A percentile compares a stretch with the other conserved stretches of the same genome.
Conservation (phyloP, 2,888 invertebrate genomes). For the Azorinus chamasolen region DNA sequence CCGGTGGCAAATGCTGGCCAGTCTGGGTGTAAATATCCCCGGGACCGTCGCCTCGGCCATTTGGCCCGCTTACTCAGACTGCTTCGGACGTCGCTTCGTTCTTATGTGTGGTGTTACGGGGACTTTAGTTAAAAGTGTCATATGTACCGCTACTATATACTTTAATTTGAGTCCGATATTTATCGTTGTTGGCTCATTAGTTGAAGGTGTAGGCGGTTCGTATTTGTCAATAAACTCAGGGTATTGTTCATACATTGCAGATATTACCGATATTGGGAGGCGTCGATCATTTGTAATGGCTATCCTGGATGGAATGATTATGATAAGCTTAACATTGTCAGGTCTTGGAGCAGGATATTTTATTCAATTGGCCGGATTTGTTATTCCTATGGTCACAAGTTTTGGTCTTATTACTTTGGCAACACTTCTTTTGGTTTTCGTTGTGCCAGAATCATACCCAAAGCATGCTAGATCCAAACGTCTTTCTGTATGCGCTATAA, state of each 20-base stretch:
- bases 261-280: conserved; percentile 43
- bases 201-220: conserved; percentile 60
- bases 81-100: conserved; percentile 61
- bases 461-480: conserved; percentile 8
- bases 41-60: conserved; percentile 20
- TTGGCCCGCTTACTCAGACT: conserved; percentile 57
- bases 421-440: neutral
- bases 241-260: conserved; percentile 51
- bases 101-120: conserved; percentile 48
- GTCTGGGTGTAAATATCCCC: conserved; percentile 34
- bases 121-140: conserved; percentile 25
- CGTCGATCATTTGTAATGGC: conserved; percentile 44
- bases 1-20: conserved; percentile 40
- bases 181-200: conserved; percentile 42
- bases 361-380: conserved; percentile 28
- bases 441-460: conserved; percentile 34
- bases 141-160: conserved; percentile 43
- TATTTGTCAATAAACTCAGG: conserved; percentile 26
- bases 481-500: neutral
- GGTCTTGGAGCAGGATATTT: conserved; percentile 43
- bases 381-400: conserved; percentile 21
- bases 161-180: conserved; percentile 53
- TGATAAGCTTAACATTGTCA: conserved; percentile 30
- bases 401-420: conserved; percentile 1
- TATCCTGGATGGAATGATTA: conserved; percentile 27